Evolutionary conservation across 2,113 vertebrate species (phyloP).

Genomic region (Lathamus discolor): DNA sequence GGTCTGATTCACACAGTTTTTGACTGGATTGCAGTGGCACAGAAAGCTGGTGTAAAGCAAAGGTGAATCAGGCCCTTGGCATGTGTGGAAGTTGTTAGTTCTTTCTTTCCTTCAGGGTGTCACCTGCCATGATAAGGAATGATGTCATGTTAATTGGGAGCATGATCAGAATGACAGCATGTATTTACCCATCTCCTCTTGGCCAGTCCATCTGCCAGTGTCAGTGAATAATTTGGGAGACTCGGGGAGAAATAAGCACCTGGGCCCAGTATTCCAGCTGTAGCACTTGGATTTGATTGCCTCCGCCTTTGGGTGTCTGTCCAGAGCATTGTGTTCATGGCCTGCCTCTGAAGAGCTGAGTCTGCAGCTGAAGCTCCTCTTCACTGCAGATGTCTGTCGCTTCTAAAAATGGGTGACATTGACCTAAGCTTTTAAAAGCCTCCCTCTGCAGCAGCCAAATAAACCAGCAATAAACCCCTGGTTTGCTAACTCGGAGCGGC

Average conservation of each 20-base stretch:
- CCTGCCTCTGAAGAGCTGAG: neutral
- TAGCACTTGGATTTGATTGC: neutral
- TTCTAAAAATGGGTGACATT: constrained; percentile 7
- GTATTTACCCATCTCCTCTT: neutral
- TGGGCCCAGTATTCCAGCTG: neutral
- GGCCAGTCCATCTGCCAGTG: neutral
- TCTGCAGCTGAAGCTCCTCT: constrained; percentile 19
- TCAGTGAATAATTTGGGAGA: neutral
- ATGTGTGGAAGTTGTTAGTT: neutral
- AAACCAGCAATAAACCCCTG: neutral
- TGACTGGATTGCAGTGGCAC: neutral
- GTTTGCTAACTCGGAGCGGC: neutral
- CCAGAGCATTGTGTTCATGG: accelerated
- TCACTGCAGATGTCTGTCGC: neutral
- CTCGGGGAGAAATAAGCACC: neutral
- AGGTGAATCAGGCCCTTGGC: neutral
- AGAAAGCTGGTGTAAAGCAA: neutral
- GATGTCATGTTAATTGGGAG: neutral
- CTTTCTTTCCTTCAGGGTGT: neutral
- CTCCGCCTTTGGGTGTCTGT: neutral
- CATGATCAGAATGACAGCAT: neutral
- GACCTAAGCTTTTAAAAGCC: neutral
- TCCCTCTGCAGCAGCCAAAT: constrained; percentile 13
- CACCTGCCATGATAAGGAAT: neutral
- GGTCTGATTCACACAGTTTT: neutral